A percentile compares a stretch with the other conserved stretches of the same genome.
Conservation (phyloP, 1,140 invertebrate genomes). For the Drosophila pruinosa region DNA sequence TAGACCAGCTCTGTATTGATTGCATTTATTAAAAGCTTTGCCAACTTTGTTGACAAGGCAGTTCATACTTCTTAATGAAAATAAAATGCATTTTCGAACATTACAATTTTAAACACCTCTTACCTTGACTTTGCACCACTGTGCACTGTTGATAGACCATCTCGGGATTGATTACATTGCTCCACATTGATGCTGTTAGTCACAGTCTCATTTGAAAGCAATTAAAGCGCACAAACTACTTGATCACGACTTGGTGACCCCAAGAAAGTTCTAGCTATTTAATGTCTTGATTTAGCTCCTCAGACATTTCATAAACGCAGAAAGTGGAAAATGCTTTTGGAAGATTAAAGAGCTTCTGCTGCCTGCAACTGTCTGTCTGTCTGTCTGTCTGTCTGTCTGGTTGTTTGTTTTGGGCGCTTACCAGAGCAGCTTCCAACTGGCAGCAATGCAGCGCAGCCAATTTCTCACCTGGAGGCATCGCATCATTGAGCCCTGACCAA, state of each 20-base stretch:
- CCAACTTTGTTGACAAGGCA: no score
- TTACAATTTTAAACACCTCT: background rate
- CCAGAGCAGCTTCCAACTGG: constrained; percentile 43
- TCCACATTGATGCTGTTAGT: constrained; percentile 1
- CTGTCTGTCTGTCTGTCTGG: constrained; percentile 29
- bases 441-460: constrained; percentile 48
- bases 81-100: no score
- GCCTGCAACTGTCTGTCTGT: constrained; percentile 17
- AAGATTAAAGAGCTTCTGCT: constrained; percentile 73
- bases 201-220: constrained; percentile 18
- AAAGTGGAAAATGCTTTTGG: constrained; percentile 33
- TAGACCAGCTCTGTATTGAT: constrained; percentile 2
- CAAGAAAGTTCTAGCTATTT: constrained; percentile 24
- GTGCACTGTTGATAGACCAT: background rate
- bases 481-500: constrained; percentile 17
- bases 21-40: no score
- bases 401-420: constrained; percentile 69
- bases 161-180: constrained; percentile 14
- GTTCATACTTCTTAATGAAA: no score
- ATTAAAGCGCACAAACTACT: constrained; percentile 37
- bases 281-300: constrained; percentile 33
- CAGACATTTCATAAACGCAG: constrained; percentile 47
- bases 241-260: constrained; percentile 56
- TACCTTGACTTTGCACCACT: constrained; percentile 1
- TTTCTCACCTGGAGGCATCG: constrained; percentile 68